Conservation (phyloP, 2,888 invertebrate genomes). For the Drosophila austrosaltans region DNA sequence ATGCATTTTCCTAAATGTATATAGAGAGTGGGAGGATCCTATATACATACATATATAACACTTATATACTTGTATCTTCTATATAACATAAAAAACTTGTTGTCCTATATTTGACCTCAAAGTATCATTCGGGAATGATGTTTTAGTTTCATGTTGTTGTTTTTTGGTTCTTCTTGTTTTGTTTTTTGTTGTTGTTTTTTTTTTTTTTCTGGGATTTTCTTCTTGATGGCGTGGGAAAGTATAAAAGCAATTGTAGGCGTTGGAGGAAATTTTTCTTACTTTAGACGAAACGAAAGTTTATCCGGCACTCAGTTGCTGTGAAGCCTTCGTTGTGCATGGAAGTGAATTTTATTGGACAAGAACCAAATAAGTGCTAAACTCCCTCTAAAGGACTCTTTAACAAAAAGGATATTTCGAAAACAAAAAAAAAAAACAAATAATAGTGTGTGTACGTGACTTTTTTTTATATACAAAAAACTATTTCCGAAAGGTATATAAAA, state of each 20-base stretch:
- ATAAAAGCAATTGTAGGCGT: constrained; percentile 73
- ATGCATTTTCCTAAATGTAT: constrained; percentile 23
- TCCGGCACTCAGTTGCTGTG: constrained; percentile 59
- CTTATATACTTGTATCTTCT: neutral
- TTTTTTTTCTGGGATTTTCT: constrained; percentile 20
- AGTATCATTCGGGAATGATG: constrained; percentile 51
- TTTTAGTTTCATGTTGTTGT: constrained; percentile 33
- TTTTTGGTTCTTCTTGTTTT: neutral
- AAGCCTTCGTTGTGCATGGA: constrained; percentile 64
- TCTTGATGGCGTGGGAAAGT: constrained; percentile 59
- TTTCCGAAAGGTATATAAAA: neutral
- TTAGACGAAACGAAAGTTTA: constrained; percentile 38
- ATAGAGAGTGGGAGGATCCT: constrained; percentile 10
- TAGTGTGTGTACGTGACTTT: neutral
- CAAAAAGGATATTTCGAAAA: neutral
- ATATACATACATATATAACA: neutral
- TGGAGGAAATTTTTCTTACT: constrained; percentile 67
- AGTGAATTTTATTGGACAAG: constrained; percentile 47
- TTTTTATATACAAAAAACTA: neutral
- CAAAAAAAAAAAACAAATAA: neutral
- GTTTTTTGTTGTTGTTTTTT: neutral
- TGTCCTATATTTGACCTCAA: constrained; percentile 76
- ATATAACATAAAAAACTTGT: constrained; percentile 21
- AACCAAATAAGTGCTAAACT: neutral
- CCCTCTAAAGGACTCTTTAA: neutral